Evolutionary conservation across 2,113 vertebrate species (phyloP).

Genomic region (Hydrochoerus hydrochaeris): DNA sequence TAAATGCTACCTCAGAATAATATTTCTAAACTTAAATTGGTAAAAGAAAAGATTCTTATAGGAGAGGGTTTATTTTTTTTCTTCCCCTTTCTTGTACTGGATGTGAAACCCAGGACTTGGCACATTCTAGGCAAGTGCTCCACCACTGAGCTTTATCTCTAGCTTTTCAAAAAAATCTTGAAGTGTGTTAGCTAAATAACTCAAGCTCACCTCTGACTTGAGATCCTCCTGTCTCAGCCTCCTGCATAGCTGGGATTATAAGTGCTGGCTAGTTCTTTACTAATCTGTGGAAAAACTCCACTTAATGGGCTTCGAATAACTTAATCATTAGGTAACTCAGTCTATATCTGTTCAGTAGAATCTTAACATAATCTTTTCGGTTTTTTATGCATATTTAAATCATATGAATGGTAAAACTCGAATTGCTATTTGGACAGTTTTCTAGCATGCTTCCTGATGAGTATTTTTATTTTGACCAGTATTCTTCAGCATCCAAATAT

Average conservation of each 20-base stretch:
- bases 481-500: constrained; percentile 95
- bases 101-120: not conserved
- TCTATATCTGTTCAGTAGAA: not conserved
- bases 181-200: not conserved
- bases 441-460: not conserved
- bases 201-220: not conserved
- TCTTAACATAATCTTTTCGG: not conserved
- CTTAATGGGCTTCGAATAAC: not conserved
- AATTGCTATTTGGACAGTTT: not conserved
- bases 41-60: not conserved
- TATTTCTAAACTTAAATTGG: not conserved
- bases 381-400: not conserved
- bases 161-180: not conserved
- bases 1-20: constrained; percentile 27
- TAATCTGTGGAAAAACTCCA: constrained; percentile 7
- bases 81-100: not conserved
- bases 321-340: not conserved
- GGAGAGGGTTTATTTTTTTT: not conserved
- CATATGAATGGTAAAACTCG: not conserved
- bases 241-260: not conserved
- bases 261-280: not conserved
- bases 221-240: not conserved
- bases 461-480: constrained; percentile 72
- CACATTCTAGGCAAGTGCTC: not conserved
- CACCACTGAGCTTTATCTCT: not conserved